Conservation (phyloP, 2,888 invertebrate species). For the Limulus polyphemus region DNA sequence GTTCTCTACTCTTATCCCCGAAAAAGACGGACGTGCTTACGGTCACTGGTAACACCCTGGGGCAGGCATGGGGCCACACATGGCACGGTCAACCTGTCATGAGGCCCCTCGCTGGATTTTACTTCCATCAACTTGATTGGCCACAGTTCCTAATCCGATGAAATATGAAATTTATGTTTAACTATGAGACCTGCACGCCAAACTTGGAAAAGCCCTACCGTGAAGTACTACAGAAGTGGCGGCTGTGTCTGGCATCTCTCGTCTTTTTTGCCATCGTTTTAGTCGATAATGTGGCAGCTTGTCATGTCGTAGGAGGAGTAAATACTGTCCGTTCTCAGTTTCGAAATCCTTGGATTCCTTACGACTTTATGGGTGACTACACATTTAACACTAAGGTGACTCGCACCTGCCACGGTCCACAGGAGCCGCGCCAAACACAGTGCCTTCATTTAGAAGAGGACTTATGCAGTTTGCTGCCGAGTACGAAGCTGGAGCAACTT, state of each 20-base stretch:
- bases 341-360: constrained; percentile 7
- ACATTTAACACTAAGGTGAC: neutral
- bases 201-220: constrained; percentile 6
- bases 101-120: no score
- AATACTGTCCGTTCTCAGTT: constrained; percentile 4
- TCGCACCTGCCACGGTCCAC: neutral
- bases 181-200: constrained; percentile 19
- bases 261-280: constrained; percentile 2
- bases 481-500: neutral
- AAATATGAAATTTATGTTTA: constrained; percentile 23
- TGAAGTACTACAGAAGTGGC: constrained; percentile 20
- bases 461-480: constrained; percentile 2
- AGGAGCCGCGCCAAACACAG: neutral
- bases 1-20: no score
- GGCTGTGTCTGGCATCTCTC: constrained; percentile 22
- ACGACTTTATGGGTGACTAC: constrained; percentile 4
- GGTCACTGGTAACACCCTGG: no score
- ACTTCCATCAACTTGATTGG: neutral
- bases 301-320: neutral
- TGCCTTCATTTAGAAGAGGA: constrained; percentile 5
- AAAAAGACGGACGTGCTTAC: no score
- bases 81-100: no score
- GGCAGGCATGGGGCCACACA: no score
- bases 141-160: constrained; percentile 25
- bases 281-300: neutral